These are phyloP conservation scores for Bemisia tabaci DNA, from an alignment of 1,140 invertebrate species.

Conservation along the genomic window DNA sequence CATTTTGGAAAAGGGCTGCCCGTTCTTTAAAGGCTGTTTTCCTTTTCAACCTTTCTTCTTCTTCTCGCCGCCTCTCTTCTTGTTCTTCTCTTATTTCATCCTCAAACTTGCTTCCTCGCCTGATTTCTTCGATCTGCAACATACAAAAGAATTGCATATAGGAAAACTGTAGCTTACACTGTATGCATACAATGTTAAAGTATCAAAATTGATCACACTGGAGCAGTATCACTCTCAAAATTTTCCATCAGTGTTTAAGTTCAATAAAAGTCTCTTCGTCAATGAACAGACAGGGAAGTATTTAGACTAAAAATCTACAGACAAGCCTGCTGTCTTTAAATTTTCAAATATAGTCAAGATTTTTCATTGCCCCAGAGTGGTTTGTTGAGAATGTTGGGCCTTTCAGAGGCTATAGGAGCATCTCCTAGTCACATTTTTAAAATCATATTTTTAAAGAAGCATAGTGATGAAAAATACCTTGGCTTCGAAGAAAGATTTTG, in stretches of 20 bases:
- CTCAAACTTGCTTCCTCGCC: conserved; percentile 68
- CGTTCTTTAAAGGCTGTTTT: conserved; percentile 68
- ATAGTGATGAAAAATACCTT: conserved; percentile 51
- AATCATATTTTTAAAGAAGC: too few relatives aligned
- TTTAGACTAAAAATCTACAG: too few relatives aligned
- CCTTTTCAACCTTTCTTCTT: conserved; percentile 60
- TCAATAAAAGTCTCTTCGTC: too few relatives aligned
- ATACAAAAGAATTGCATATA: conserved; percentile 12
- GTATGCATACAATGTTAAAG: conserved; percentile 2
- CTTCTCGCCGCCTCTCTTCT: conserved; percentile 61
- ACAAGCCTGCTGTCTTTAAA: too few relatives aligned
- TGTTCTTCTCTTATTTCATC: conserved; percentile 76
- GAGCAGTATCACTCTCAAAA: background rate
- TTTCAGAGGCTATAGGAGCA: too few relatives aligned
- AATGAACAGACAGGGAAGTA: too few relatives aligned
- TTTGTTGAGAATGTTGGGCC: too few relatives aligned
- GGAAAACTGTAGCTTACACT: too few relatives aligned
- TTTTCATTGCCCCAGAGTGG: too few relatives aligned
- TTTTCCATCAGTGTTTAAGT: too few relatives aligned
- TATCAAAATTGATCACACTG: background rate
- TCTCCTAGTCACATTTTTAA: too few relatives aligned
- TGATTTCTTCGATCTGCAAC: conserved; percentile 61
- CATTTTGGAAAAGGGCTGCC: conserved; percentile 51
- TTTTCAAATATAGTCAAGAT: too few relatives aligned
- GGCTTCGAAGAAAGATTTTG: conserved; percentile 82